Evolutionary conservation across 2,888 invertebrate species (phyloP).

Genomic region (Microplitis manilae): DNA sequence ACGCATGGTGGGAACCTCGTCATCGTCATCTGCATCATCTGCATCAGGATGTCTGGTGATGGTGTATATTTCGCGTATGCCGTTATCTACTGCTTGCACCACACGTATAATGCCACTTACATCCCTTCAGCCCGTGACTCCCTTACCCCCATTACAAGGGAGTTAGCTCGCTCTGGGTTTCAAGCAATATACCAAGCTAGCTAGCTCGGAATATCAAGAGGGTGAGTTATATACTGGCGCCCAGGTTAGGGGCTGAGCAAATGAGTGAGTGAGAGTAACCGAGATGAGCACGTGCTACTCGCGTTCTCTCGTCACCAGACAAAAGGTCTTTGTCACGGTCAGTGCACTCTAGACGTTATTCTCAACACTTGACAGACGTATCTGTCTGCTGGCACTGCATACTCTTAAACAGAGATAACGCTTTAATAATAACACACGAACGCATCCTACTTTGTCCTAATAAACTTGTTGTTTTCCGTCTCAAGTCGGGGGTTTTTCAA

Average conservation of each 20-base stretch:
- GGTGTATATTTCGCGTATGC: slow-evolving; percentile 18
- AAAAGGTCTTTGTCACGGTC: slow-evolving; percentile 53
- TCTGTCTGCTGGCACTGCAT: slow-evolving; percentile 10
- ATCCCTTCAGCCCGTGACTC: slow-evolving; percentile 6
- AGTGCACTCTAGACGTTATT: slow-evolving; percentile 28
- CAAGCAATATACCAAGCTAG: neutral
- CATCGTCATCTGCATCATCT: neutral
- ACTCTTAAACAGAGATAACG: neutral
- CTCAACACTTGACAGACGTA: slow-evolving; percentile 27
- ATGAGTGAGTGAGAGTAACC: slow-evolving; percentile 24
- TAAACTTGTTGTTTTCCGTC: too few relatives aligned
- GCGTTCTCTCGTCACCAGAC: slow-evolving; percentile 41
- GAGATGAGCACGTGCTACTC: slow-evolving; percentile 26
- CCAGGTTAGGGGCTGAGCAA: neutral
- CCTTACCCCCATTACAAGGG: neutral
- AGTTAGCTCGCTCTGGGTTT: slow-evolving; percentile 4
- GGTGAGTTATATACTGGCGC: slow-evolving; percentile 19
- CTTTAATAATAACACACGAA: neutral
- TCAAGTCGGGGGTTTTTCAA: too few relatives aligned
- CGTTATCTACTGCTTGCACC: slow-evolving; percentile 37
- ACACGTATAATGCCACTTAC: slow-evolving; percentile 38
- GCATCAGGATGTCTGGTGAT: slow-evolving; percentile 33
- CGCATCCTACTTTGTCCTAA: too few relatives aligned
- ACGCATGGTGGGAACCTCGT: neutral
- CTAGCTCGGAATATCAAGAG: slow-evolving; percentile 21